phyloP scores from a whole-genome alignment of 2,113 vertebrate species.

The Hiodon alosoides region DNA sequence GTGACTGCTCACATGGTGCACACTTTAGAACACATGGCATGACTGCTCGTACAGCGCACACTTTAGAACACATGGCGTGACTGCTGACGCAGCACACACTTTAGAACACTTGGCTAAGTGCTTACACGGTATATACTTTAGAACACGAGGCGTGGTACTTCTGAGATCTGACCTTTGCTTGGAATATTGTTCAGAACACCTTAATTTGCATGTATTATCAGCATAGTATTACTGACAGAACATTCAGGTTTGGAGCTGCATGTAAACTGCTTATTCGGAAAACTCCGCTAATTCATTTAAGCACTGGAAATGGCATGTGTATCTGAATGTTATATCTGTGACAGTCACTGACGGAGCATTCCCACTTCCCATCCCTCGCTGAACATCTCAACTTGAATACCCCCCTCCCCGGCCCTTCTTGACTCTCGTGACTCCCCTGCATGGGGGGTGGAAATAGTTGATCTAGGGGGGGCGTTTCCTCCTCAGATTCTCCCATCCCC shows the following conservation, averaged over 20 bases:
- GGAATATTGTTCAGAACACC: not conserved
- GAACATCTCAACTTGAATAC: slow-evolving; percentile 11
- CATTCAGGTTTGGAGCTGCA: not conserved
- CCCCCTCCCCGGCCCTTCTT: not conserved
- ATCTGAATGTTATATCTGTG: not conserved
- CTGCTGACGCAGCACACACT: no score
- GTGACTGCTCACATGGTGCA: no score
- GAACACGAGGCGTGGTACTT: no score
- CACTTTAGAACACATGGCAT: no score
- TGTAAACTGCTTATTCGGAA: not conserved
- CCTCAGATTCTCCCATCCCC: slow-evolving; percentile 30
- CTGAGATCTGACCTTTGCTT: not conserved
- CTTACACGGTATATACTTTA: no score
- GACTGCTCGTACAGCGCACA: no score
- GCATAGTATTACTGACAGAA: not conserved
- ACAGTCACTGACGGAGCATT: not conserved
- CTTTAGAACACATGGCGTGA: no score
- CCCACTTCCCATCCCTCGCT: slow-evolving; percentile 3
- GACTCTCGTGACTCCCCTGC: not conserved
- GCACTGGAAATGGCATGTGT: no score
- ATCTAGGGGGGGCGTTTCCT: slow-evolving; percentile 31
- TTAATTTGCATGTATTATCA: not conserved
- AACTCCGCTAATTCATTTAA: not conserved
- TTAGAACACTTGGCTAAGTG: no score
- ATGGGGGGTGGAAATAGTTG: slow-evolving; percentile 37